Conservation (phyloP, 2,888 invertebrate genomes). For the Drosophila picticornis region DNA sequence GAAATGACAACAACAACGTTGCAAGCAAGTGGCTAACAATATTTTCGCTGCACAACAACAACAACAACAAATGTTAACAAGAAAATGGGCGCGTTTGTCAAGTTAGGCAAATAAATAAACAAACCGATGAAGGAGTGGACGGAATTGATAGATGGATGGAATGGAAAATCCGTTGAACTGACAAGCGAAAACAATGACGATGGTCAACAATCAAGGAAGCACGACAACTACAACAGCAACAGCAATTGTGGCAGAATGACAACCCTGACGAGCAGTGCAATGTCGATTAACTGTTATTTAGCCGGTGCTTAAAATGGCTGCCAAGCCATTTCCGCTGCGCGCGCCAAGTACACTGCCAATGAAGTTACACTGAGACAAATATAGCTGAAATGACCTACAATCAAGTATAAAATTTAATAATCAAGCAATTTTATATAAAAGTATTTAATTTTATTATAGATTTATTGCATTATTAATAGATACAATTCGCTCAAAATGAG, state of each 20-base stretch:
- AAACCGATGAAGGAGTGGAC: slow-evolving; percentile 27
- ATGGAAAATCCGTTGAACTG: slow-evolving; percentile 42
- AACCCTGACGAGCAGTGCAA: slow-evolving; percentile 66
- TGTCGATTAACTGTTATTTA: slow-evolving; percentile 80
- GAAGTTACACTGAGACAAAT: slow-evolving; percentile 8
- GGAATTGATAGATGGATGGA: slow-evolving; percentile 19
- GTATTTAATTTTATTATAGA: neutral
- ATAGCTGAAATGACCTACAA: neutral
- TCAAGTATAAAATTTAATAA: neutral
- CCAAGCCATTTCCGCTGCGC: slow-evolving; percentile 67
- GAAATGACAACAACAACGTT: slow-evolving; percentile 50
- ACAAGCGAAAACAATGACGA: slow-evolving; percentile 51
- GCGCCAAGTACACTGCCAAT: slow-evolving; percentile 24
- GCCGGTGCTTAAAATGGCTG: slow-evolving; percentile 76
- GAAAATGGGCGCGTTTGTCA: slow-evolving; percentile 34
- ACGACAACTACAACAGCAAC: slow-evolving; percentile 26
- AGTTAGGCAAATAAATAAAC: slow-evolving; percentile 68
- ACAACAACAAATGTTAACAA: neutral
- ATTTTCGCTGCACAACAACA: slow-evolving; percentile 11
- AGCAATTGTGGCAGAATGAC: slow-evolving; percentile 44
- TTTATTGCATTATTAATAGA: neutral
- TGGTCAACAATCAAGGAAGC: slow-evolving; percentile 57
- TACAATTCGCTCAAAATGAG: neutral
- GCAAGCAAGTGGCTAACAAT: slow-evolving; percentile 28
- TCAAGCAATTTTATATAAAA: accelerated